Evolutionary conservation across 2,797 vertebrate species (phyloP), one percentile per base, ranked within the genome.

Genomic region (Anas capensis): DNA sequence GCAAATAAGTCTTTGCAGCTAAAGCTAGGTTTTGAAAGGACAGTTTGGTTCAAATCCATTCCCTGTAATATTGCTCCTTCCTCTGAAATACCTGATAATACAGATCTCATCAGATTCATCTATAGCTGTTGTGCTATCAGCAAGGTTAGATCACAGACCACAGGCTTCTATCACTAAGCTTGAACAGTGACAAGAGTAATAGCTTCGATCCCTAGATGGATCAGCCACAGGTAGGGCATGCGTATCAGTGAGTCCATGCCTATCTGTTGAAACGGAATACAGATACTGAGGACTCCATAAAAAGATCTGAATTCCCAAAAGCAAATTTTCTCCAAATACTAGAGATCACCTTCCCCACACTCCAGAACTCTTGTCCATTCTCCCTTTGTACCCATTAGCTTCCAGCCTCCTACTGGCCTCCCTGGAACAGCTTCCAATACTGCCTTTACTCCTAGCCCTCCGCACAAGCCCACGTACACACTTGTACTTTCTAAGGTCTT

Each of bases 221-320:
- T 54, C n/a, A 58, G 51, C 21, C 23, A 2, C 6, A 4, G 16
- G 2, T 17, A 82, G 14, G 16, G 18, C 21, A 40, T 10, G 6
- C 0, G 0, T 36, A 58, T 15, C n/a, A 56, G 51, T 6, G 20
- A 82, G 10, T n/a, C 80, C 69, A 62, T 23, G 57, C 2, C 26
- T 84, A 4, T 64, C 42, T 70, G n/a, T 57, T 85, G 46, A 56
- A 69, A 72, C 3, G 46, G 34, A 51, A 85, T 0, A 2, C 16
- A 16, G 31, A 78, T 21, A 57, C 33, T 64, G 19, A 69, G 19
- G 33, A 69, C 70, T 65, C 58, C 69, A 61, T 11, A 73, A 15
- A 26, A 66, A 77, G 12, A 77, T 31, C 0, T n/a, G 10, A 86
- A 79, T 42, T 82, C 20, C 48, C 11, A 18, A 12, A 78, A 65